Evolutionary conservation across 2,113 vertebrate genomes (phyloP).

Genomic region (Motacilla alba): DNA sequence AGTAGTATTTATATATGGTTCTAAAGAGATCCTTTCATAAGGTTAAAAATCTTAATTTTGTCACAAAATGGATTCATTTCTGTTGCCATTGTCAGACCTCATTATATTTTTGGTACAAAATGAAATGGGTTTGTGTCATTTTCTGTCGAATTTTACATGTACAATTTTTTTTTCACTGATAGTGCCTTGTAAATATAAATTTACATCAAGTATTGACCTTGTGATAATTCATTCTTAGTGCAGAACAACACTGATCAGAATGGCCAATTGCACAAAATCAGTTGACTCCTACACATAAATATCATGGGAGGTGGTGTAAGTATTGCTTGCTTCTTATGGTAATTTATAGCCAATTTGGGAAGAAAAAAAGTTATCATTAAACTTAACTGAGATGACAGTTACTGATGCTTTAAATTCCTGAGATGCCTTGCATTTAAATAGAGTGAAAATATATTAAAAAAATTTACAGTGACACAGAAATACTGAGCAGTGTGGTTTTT

Average conservation of each 20-base stretch:
- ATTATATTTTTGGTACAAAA: slow-evolving; percentile 7
- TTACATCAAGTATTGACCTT: not conserved
- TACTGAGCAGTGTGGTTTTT: not conserved
- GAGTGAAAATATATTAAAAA: not conserved
- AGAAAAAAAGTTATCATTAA: not conserved
- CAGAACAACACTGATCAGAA: not conserved
- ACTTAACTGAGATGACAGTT: not conserved
- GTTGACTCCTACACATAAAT: not conserved
- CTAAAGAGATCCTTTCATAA: not conserved
- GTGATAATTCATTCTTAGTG: not conserved
- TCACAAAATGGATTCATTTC: slow-evolving; percentile 16
- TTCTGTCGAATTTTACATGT: not conserved
- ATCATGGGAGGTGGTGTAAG: not conserved
- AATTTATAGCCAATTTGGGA: not conserved
- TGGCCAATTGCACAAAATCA: not conserved
- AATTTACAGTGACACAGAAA: not conserved
- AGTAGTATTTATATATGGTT: not conserved
- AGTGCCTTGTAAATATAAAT: not conserved
- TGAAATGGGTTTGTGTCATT: not conserved
- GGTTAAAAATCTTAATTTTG: slow-evolving; percentile 35
- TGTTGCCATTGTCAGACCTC: not conserved
- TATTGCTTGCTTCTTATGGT: not conserved
- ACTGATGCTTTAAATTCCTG: not conserved
- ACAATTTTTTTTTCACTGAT: not conserved
- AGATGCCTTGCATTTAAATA: not conserved